Evolutionary conservation across 2,888 invertebrate species (phyloP).

Genomic region (Junonia oenone): DNA sequence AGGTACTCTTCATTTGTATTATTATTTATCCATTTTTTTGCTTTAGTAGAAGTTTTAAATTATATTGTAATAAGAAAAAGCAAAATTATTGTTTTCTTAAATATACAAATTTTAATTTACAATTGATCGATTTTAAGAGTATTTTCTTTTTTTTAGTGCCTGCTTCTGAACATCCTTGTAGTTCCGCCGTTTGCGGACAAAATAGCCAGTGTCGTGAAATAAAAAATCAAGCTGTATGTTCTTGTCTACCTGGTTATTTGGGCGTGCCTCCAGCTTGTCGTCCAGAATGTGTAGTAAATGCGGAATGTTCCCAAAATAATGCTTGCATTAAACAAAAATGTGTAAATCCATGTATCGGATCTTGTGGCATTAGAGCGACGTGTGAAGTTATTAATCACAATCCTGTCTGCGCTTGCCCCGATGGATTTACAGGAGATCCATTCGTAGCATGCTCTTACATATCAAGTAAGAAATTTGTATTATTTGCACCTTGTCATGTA

Average conservation of each 20-base stretch:
- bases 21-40: too few species aligned
- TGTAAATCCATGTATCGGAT: conserved; percentile 85
- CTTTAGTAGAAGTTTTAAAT: too few species aligned
- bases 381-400: conserved; percentile 86
- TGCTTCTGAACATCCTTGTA: conserved; percentile 78
- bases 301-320: conserved; percentile 83
- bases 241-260: conserved; percentile 84
- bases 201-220: conserved; percentile 83
- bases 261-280: conserved; percentile 86
- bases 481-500: background rate
- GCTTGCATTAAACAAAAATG: conserved; percentile 87
- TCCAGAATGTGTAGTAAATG: conserved; percentile 85
- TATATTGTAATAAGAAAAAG: too few species aligned
- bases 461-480: conserved; percentile 47
- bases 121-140: too few species aligned
- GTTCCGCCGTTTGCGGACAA: conserved; percentile 86
- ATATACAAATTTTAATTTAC: too few species aligned
- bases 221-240: conserved; percentile 84
- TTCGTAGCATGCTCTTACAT: conserved; percentile 73
- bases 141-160: conserved; percentile 37
- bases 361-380: conserved; percentile 82
- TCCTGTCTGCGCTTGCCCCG: conserved; percentile 86
- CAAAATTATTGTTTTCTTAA: too few species aligned
- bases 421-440: conserved; percentile 83
- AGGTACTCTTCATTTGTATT: conserved; percentile 57